These are phyloP conservation scores for Pavo muticus DNA, from an alignment of 2,113 vertebrate genomes.

Conservation along the genomic window DNA sequence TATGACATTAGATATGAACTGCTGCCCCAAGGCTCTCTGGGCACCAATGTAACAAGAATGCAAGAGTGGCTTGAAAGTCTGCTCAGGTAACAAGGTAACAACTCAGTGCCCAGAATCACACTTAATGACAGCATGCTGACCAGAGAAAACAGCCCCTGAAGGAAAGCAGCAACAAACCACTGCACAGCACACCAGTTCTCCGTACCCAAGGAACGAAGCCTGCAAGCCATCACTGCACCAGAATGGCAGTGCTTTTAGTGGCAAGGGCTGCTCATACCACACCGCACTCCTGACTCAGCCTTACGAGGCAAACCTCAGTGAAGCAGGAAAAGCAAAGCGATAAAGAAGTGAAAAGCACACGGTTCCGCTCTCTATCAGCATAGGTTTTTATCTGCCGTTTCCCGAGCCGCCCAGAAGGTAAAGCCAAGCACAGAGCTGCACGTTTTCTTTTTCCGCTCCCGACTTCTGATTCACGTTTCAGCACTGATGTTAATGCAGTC, in stretches of 20 bases:
- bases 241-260: background rate
- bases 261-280: background rate
- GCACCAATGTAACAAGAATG: accelerated
- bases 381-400: background rate
- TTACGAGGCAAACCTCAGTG: background rate
- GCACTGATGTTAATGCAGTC: background rate
- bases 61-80: background rate
- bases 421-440: background rate
- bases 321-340: background rate
- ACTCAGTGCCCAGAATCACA: background rate
- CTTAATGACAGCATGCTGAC: background rate
- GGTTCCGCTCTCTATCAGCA: background rate
- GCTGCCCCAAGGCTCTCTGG: background rate
- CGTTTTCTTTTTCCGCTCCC: background rate
- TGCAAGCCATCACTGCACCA: background rate
- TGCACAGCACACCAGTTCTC: background rate
- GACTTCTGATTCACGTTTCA: background rate
- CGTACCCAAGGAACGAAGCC: background rate
- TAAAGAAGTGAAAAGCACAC: accelerated
- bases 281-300: background rate
- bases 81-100: background rate
- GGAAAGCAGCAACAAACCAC: background rate
- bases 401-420: background rate
- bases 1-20: background rate
- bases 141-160: background rate